Evolutionary conservation across 2,113 vertebrate species (phyloP).

Genomic region (Castor canadensis): DNA sequence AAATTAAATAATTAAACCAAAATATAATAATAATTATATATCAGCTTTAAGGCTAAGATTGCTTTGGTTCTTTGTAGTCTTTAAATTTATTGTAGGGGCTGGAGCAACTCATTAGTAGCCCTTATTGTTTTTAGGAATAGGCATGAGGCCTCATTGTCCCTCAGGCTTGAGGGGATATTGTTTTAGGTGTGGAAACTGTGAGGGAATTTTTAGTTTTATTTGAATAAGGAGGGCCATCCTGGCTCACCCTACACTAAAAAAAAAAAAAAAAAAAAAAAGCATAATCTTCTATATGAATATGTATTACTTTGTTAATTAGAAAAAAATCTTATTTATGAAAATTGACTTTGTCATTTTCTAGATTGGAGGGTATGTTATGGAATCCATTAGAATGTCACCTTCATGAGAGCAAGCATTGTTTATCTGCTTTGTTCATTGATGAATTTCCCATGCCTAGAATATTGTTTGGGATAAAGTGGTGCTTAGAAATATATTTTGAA

Average conservation of each 20-base stretch:
- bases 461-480: neutral
- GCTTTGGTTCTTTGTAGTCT: neutral
- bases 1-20: neutral
- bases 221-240: too few relatives aligned
- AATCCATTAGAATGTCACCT: neutral
- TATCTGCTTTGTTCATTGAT: neutral
- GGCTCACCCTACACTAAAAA: too few relatives aligned
- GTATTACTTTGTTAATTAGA: neutral
- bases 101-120: too few relatives aligned
- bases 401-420: neutral
- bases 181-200: too few relatives aligned
- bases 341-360: neutral
- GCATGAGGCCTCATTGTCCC: too few relatives aligned
- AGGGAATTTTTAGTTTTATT: too few relatives aligned
- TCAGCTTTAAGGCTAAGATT: neutral
- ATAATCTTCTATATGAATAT: neutral
- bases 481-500: conserved; percentile 21
- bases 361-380: neutral
- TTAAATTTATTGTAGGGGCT: too few relatives aligned
- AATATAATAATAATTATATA: neutral
- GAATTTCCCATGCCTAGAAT: neutral
- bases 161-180: too few relatives aligned
- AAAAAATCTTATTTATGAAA: neutral
- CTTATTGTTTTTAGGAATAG: too few relatives aligned
- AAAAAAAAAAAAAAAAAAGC: too few relatives aligned